Conservation (phyloP, 2,888 invertebrate genomes). For the Eupithecia subumbrata region DNA sequence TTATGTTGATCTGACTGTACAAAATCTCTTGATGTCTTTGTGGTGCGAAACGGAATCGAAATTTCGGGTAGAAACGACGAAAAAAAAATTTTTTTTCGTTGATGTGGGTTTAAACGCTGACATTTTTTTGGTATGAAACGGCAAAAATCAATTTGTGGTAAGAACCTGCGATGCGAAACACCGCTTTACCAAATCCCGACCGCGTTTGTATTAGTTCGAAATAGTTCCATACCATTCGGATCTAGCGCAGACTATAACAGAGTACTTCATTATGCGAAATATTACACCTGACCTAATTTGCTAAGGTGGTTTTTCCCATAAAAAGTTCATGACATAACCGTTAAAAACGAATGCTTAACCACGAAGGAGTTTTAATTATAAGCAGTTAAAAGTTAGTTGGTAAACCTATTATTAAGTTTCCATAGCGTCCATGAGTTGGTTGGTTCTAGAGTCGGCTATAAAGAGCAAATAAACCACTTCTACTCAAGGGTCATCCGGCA, state of each 20-base stretch:
- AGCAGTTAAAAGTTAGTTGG: neutral
- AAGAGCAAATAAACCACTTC: slow-evolving; percentile 31
- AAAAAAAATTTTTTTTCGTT: too few relatives aligned
- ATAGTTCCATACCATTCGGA: neutral
- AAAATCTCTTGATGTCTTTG: too few relatives aligned
- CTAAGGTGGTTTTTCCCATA: neutral
- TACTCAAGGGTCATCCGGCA: slow-evolving; percentile 27
- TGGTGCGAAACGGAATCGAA: too few relatives aligned
- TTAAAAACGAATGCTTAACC: slow-evolving; percentile 1
- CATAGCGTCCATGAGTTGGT: slow-evolving; percentile 10
- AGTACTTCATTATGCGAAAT: neutral
- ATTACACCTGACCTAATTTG: slow-evolving; percentile 1
- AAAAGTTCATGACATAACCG: neutral
- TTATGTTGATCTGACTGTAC: too few relatives aligned
- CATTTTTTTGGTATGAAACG: too few relatives aligned
- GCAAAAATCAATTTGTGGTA: too few relatives aligned
- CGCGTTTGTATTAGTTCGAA: neutral
- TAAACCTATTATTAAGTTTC: slow-evolving; percentile 1
- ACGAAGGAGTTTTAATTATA: neutral
- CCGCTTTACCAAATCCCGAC: too few relatives aligned
- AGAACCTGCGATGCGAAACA: too few relatives aligned
- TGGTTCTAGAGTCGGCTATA: slow-evolving; percentile 15
- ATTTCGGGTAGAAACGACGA: too few relatives aligned
- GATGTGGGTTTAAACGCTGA: too few relatives aligned
- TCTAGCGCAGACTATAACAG: neutral